phyloP scores from a whole-genome alignment of 2,888 invertebrate species.

The Pardosa pseudoannulata region DNA sequence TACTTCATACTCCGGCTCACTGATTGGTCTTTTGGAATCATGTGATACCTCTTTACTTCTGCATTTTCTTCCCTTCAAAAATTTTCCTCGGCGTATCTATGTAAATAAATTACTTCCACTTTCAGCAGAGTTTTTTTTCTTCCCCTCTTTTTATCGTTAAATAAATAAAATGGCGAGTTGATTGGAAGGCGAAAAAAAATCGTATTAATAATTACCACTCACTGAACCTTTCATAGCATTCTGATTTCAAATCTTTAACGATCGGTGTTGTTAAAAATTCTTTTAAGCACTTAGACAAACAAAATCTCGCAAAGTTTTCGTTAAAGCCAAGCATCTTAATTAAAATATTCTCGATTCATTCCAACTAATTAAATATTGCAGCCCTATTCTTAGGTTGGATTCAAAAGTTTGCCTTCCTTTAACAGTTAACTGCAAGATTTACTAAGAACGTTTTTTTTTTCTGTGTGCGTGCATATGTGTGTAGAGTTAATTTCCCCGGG shows the following conservation, averaged over 20 bases:
- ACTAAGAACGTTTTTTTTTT: neutral
- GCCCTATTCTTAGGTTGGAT: slow-evolving; percentile 46
- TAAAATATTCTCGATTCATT: slow-evolving; percentile 61
- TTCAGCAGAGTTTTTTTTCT: neutral
- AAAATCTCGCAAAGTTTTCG: slow-evolving; percentile 45
- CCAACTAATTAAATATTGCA: slow-evolving; percentile 68
- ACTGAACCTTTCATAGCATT: neutral
- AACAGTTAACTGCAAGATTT: slow-evolving; percentile 45
- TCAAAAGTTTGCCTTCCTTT: slow-evolving; percentile 55
- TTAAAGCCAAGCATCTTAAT: slow-evolving; percentile 52
- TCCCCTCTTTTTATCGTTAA: neutral
- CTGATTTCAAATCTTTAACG: neutral
- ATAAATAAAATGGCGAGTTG: slow-evolving; percentile 6
- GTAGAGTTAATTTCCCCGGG: neutral
- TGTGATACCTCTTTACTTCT: neutral
- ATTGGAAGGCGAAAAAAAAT: neutral
- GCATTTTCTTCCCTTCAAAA: neutral
- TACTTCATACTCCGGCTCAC: slow-evolving; percentile 16
- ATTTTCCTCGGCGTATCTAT: neutral
- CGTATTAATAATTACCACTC: slow-evolving; percentile 24
- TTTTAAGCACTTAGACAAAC: slow-evolving; percentile 37
- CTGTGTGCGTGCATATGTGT: too few species aligned
- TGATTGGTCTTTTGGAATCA: slow-evolving; percentile 17
- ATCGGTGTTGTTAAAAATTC: slow-evolving; percentile 1
- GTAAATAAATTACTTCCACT: slow-evolving; percentile 14